Evolutionary conservation across 2,888 invertebrate species (phyloP).

Genomic region (Xanthostigma xanthostigma): DNA sequence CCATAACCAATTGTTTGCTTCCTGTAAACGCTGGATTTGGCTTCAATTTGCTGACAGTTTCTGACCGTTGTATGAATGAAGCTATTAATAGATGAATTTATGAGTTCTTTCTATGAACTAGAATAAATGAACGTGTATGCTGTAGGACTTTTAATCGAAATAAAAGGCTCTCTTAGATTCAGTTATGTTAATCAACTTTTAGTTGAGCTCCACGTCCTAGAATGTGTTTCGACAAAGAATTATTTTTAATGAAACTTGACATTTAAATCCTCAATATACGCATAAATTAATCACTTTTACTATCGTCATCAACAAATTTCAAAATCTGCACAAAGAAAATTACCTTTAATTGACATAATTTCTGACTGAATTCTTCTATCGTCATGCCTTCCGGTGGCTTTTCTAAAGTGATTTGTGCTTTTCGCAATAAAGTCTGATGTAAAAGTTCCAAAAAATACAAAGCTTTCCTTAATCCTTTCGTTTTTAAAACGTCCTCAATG

Average conservation of each 20-base stretch:
- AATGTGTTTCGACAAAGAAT: too few relatives aligned
- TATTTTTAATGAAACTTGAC: neutral
- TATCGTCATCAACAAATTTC: neutral
- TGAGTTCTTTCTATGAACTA: too few relatives aligned
- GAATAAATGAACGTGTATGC: too few relatives aligned
- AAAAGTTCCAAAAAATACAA: slow-evolving; percentile 63
- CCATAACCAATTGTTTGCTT: too few relatives aligned
- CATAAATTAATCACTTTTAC: neutral
- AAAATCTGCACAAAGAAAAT: neutral
- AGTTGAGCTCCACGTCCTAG: too few relatives aligned
- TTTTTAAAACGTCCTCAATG: slow-evolving; percentile 77
- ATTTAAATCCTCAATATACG: neutral
- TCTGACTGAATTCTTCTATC: slow-evolving; percentile 1
- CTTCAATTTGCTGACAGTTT: too few relatives aligned
- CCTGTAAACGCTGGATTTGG: too few relatives aligned
- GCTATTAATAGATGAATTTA: too few relatives aligned
- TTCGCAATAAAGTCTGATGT: slow-evolving; percentile 49
- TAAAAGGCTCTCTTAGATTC: too few relatives aligned
- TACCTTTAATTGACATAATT: neutral
- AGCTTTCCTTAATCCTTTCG: slow-evolving; percentile 70
- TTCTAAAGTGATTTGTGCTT: slow-evolving; percentile 54
- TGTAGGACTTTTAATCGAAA: too few relatives aligned
- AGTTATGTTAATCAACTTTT: too few relatives aligned
- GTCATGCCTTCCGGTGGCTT: slow-evolving; percentile 29
- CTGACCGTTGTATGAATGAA: too few relatives aligned